Percentiles rank a stretch among this genome's conserved stretches.
Evolutionary conservation across 1,140 invertebrate species (phyloP).

Genomic region (Heliconius nattereri): DNA sequence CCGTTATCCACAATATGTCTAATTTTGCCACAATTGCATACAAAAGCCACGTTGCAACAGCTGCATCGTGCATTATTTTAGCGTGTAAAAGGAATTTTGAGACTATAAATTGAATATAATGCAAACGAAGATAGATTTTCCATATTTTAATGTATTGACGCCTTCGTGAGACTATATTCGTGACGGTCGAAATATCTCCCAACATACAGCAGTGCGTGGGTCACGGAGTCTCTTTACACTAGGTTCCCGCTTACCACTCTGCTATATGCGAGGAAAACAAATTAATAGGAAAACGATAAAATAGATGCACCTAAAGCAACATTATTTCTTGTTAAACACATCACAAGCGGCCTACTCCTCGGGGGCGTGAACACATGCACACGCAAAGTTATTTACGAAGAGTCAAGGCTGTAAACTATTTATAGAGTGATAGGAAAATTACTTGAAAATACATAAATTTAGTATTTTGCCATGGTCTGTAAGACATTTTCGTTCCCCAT

Average conservation of each 20-base stretch:
- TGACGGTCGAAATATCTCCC: too few species aligned
- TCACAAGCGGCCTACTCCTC: neutral
- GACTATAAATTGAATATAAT: neutral
- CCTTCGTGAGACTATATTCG: too few species aligned
- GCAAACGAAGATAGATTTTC: neutral
- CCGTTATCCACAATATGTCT: neutral
- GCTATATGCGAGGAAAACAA: too few species aligned
- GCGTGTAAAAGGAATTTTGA: neutral
- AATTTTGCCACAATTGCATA: neutral
- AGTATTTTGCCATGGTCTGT: neutral
- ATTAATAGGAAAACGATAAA: too few species aligned
- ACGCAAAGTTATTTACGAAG: slow-evolving; percentile 1
- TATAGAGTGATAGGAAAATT: slow-evolving; percentile 1
- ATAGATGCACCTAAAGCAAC: neutral
- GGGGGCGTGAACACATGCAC: neutral
- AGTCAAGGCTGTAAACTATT: slow-evolving; percentile 13
- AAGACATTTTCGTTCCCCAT: too few species aligned
- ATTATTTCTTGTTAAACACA: neutral
- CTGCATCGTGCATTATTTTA: slow-evolving; percentile 2
- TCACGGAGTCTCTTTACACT: too few species aligned
- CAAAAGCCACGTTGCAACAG: neutral
- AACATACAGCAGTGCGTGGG: too few species aligned
- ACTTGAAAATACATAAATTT: neutral
- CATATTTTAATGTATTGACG: too few species aligned
- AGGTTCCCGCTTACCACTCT: too few species aligned